Evolutionary conservation across 2,888 invertebrate species (phyloP), one percentile per base, ranked within the genome.

Genomic region (Diachrysia chrysitis): DNA sequence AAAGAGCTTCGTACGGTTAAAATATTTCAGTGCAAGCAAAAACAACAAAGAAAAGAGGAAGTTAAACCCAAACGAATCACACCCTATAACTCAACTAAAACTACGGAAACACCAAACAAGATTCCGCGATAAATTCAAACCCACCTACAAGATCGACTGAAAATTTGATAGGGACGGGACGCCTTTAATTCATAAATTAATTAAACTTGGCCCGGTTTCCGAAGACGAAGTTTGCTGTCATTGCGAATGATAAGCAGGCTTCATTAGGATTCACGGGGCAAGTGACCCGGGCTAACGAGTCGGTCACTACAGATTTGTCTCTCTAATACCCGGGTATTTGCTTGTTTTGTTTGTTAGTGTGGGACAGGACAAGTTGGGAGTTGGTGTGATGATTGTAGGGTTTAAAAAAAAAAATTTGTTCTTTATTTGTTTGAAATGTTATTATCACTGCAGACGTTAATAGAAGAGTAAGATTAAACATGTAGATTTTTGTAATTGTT

Each of bases 111-210:
- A 78, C 69, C 66, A 78, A 73, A 73, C 61, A 64, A 69, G 78
- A 54, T 46, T 25, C 66, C 46, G n/a, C 54, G 67, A 72, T 71
- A 64, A 76, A 75, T 75, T 54, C 53, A 69, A 83, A 55, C 69
- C 60, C 73, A 80, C 86, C 84, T 87, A 81, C 76, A 77, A 71
- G 64, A 66, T 71, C 81, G 73, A 78, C 73, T 79, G 88, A 90
- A 91, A 89, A 89, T 88, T 88, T 90, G 89, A 87, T 84, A 87
- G 85, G 85, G 83, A 82, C 83, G 79, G 81, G 48, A 51, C 84
- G 85, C 84, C 85, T 90, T 91, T 89, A 92, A 92, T 93, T 93
- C 89, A 90, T 92, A 93, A 95, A 93, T 93, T 93, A 94, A 94
- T 95, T 94, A 92, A 93, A 93, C 84, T 92, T 86, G 80, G 73